Base-by-base conservation (phyloP, 2,888 invertebrate species). In the Leptinotarsa tumamoca region DNA sequence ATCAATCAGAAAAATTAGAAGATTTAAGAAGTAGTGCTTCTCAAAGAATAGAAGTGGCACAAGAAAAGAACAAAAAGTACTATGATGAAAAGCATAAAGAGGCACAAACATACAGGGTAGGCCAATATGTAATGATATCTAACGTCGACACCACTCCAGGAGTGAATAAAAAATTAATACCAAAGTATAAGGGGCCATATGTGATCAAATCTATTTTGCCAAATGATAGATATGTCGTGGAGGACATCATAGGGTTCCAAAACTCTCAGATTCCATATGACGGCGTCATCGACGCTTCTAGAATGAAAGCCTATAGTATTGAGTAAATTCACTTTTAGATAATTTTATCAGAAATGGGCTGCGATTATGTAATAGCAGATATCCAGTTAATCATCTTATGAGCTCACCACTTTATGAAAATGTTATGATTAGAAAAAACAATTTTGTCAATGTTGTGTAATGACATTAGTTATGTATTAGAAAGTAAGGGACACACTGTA, bases 71-170 rank as follows among this genome's bases (percentile, higher is more conserved):
- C 58, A 75, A 75, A 70, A 14, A 23, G 14, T 67, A 61, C 68
- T 83, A 81, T 74, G 80, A 85, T 76, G 77, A 79, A 70, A 82
- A 71, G 54, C 83, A 79, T 54, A 83, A 83, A 73, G 58, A 52
- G 43, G 69, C 81, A 2, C 50, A 51, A 7, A 33, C 15, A 50
- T 83, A 80, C 74, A 52, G 72, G 72, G 63, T 74, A 50, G 84
- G 82, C 14, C 79, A 82, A n/a, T 80, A 80, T 66, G 82, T 83
- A n/a, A 81, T 84, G 77, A 81, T 83, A n/a, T 67, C 33, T 49
- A 82, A 81, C 74, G 27, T 74, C 56, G 80, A 81, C 56, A 74
- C 73, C 10, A 80, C 80, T 4, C 75, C 80, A 21, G 78, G 76
- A 5, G 71, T 78, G 17, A 81, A 80, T 69, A 80, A 79, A 75